Base-by-base conservation (phyloP, 2,113 vertebrate species). In the Empidonax traillii region DNA sequence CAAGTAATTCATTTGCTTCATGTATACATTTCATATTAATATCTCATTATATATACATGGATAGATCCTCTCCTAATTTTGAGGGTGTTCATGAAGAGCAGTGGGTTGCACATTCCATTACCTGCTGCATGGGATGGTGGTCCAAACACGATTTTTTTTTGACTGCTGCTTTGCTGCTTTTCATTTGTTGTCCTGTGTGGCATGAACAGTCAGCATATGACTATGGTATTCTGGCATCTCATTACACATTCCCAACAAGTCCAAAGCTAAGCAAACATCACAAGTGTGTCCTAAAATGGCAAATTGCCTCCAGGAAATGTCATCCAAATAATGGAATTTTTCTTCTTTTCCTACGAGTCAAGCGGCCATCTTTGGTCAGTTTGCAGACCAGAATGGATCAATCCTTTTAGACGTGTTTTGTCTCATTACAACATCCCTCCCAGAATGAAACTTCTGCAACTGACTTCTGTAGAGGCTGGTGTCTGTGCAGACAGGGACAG, bases 401-500 rank as follows among this genome's bases (percentile, higher is more conserved):
- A 25, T 21, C 47, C 49, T 90, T 84, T 77, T 14, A 68, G 65
- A 53, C 9, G 22, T n/a, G 17, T 69, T 82, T 78, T 74, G n/a
- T 28, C 28, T 79, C 10, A 11, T 37, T 73, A 37, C 16, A 12
- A 37, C 17, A 22, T 17, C 15, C 51, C 31, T 69, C 0, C 0
- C 15, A 55, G 49, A 74, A 63, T 9, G 33, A 27, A 35, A 1
- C 23, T 65, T 65, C 44, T 74, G 39, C 61, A 63, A n/a, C 25
- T 69, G 49, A 30, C 25, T 74, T 68, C 39, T 25, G 3, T n/a
- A 47, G 61, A 59, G 16, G 23, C 5, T 69, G 79, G n/a, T 7
- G 3, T 53, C 55, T 0, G 0, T 37, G 17, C 0, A 4, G 67
- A 12, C 8, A 47, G n/a, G 25, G 10, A 5, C 17, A 65, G 27